Evolutionary conservation across 2,888 invertebrate species (phyloP).

Genomic region (Myopa tessellatipennis): DNA sequence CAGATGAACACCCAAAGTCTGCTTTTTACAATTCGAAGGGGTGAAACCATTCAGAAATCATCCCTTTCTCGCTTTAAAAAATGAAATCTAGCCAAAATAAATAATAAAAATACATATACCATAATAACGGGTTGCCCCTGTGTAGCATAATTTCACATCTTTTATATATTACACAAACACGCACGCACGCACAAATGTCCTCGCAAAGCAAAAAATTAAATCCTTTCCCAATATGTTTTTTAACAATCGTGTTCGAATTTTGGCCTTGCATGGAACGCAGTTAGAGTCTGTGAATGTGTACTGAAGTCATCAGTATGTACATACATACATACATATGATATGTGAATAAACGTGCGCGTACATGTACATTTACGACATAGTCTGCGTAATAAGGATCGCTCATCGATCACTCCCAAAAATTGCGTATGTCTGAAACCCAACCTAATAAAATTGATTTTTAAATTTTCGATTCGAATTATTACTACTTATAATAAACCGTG

Average conservation of each 20-base stretch:
- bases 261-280: not conserved
- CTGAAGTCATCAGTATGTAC: not conserved
- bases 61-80: constrained; percentile 50
- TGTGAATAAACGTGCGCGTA: not conserved
- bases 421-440: not conserved
- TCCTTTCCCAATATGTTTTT: constrained; percentile 48
- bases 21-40: constrained; percentile 42
- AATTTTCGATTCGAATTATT: too few species aligned
- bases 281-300: constrained; percentile 9
- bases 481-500: too few species aligned
- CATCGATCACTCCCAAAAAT: constrained; percentile 12
- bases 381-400: not conserved
- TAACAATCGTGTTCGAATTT: constrained; percentile 7
- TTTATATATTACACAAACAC: constrained; percentile 25
- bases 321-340: constrained; percentile 20
- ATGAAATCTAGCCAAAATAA: constrained; percentile 33
- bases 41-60: constrained; percentile 48
- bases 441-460: too few species aligned
- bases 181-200: constrained; percentile 27
- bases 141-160: constrained; percentile 44
- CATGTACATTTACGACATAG: not conserved
- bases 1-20: constrained; percentile 26
- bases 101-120: constrained; percentile 30
- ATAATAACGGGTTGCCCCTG: constrained; percentile 49
- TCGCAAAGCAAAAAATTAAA: constrained; percentile 42